phyloP scores from a whole-genome alignment of 2,797 vertebrate species.

The Fistularia commersonii region DNA sequence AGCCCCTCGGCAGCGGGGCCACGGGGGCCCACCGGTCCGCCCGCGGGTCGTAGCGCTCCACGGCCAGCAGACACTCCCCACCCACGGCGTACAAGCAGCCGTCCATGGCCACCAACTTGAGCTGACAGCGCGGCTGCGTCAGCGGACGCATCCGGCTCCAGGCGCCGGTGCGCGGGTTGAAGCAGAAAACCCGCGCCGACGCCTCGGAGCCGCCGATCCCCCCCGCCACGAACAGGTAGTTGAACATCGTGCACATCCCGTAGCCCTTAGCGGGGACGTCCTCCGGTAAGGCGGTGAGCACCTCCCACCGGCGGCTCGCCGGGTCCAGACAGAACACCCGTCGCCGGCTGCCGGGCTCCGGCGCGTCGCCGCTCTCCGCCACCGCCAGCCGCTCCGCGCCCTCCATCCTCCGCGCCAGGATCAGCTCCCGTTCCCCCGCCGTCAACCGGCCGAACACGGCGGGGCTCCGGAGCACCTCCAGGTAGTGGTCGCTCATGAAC shows the following conservation, averaged over 20 bases:
- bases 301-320: slow-evolving; percentile 74
- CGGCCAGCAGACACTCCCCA: slow-evolving; percentile 88
- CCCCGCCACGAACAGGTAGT: slow-evolving; percentile 90
- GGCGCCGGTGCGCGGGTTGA: slow-evolving; percentile 81
- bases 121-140: slow-evolving; percentile 85
- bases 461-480: slow-evolving; percentile 83
- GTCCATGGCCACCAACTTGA: slow-evolving; percentile 84
- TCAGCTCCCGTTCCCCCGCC: slow-evolving; percentile 82
- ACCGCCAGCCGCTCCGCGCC: slow-evolving; percentile 78
- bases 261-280: slow-evolving; percentile 83
- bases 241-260: slow-evolving; percentile 86
- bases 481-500: slow-evolving; percentile 89
- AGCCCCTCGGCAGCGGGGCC: slow-evolving; percentile 87
- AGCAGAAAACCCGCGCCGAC: slow-evolving; percentile 87
- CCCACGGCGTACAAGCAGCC: slow-evolving; percentile 88
- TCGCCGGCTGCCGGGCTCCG: slow-evolving; percentile 69
- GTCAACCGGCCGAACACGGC: slow-evolving; percentile 82
- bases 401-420: slow-evolving; percentile 82
- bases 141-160: slow-evolving; percentile 82
- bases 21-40: slow-evolving; percentile 83
- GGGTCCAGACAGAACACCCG: slow-evolving; percentile 76
- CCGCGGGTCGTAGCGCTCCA: slow-evolving; percentile 90
- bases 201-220: slow-evolving; percentile 77
- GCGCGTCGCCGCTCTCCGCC: slow-evolving; percentile 76
- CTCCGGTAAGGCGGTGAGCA: slow-evolving; percentile 81